Evolutionary conservation across 2,797 vertebrate genomes (phyloP).

Genomic region (Bradypus variegatus): DNA sequence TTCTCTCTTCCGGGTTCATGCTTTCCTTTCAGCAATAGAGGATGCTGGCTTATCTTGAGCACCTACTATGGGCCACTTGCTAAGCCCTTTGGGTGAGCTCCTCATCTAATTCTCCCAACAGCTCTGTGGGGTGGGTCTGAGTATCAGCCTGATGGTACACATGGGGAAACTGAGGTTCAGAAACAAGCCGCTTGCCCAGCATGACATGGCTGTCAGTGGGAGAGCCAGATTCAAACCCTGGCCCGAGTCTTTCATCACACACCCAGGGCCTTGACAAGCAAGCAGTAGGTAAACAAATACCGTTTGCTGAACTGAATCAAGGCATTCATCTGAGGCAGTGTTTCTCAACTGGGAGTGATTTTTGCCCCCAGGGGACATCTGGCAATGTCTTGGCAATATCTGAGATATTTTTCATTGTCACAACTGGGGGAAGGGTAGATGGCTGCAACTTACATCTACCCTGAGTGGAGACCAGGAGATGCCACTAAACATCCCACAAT

Average conservation of each 20-base stretch:
- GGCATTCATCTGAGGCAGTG: fast-evolving
- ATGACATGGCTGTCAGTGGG: neutral
- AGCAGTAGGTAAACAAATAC: neutral
- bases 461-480: neutral
- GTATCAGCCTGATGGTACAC: neutral
- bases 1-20: no score
- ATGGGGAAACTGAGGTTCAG: neutral
- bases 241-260: neutral
- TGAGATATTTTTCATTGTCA: neutral
- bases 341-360: neutral
- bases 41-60: neutral
- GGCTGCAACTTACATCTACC: neutral
- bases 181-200: neutral
- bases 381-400: neutral
- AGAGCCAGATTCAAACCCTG: neutral
- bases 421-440: neutral
- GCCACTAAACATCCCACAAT: neutral
- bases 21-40: neutral
- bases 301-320: neutral
- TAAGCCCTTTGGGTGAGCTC: no score
- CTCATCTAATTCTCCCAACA: neutral
- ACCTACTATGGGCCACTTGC: neutral
- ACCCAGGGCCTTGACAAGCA: neutral
- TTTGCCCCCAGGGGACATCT: neutral
- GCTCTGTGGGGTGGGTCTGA: neutral